Conservation (phyloP, 2,888 invertebrate species). For the Isotomurus palustris region DNA sequence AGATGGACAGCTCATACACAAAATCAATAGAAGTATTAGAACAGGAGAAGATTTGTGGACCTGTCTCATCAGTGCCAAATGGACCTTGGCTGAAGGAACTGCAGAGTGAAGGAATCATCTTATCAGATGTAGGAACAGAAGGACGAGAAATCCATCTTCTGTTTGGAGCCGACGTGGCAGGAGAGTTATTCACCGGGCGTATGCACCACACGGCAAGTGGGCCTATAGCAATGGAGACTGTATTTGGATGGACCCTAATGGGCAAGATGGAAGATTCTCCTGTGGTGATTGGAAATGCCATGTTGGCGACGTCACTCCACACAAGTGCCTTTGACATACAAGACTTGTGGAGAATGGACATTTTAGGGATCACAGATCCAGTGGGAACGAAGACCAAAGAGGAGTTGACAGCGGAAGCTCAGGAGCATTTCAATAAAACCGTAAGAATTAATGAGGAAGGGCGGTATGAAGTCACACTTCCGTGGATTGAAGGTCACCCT, state of each 20-base stretch:
- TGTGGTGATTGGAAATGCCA: constrained; percentile 1
- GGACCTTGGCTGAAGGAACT: constrained; percentile 8
- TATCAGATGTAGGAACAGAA: constrained; percentile 3
- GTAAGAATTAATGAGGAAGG: constrained; percentile 43
- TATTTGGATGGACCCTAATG: constrained; percentile 3
- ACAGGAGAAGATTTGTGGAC: constrained; percentile 4
- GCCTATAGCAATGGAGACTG: constrained; percentile 1
- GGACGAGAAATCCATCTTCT: not conserved
- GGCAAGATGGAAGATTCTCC: constrained; percentile 42
- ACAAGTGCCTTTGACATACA: not conserved
- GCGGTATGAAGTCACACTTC: constrained; percentile 48
- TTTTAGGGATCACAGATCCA: constrained; percentile 24
- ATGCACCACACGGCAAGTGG: constrained; percentile 1
- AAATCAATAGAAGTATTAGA: not conserved
- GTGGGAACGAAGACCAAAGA: constrained; percentile 26
- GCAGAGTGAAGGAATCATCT: not conserved
- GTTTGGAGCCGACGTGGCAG: constrained; percentile 9
- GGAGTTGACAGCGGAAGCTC: constrained; percentile 5
- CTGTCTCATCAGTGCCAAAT: not conserved
- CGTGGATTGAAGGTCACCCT: constrained; percentile 48
- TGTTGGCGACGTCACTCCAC: not conserved
- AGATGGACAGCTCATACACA: not conserved
- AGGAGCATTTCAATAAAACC: constrained; percentile 36
- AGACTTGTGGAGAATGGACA: constrained; percentile 26
- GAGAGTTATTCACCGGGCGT: constrained; percentile 12